These are phyloP conservation scores for Motacilla alba DNA, from an alignment of 2,113 vertebrate species.

Conservation along the genomic window DNA sequence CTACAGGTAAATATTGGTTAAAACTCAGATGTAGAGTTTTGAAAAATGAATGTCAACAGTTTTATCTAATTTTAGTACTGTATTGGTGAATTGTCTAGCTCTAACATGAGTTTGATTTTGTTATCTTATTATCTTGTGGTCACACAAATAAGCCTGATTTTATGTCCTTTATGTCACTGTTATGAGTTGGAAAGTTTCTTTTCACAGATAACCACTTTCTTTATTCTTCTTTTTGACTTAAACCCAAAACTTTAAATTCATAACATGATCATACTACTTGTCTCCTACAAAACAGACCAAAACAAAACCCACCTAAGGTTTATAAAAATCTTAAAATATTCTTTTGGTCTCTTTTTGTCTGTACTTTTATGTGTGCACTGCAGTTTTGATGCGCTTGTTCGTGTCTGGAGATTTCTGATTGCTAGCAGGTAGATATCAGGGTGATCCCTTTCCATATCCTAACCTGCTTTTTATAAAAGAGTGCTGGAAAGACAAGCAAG, in stretches of 20 bases:
- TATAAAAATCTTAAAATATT: not conserved
- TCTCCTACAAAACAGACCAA: not conserved
- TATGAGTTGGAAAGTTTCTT: not conserved
- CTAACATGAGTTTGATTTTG: not conserved
- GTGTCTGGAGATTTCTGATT: not conserved
- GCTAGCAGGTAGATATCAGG: accelerated
- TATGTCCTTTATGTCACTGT: not conserved
- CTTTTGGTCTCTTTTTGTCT: not conserved
- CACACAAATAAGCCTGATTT: not conserved
- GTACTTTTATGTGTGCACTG: not conserved
- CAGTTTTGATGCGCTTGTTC: not conserved
- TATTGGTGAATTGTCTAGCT: not conserved
- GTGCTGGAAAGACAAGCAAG: not conserved
- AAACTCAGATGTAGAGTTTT: not conserved
- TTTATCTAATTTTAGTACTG: not conserved
- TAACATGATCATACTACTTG: not conserved
- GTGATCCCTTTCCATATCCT: not conserved
- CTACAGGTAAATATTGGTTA: not conserved
- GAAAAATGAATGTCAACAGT: not conserved
- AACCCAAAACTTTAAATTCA: not conserved
- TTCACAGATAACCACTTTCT: not conserved
- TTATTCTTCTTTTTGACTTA: not conserved
- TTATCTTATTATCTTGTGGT: not conserved
- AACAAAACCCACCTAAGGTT: not conserved
- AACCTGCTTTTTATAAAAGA: not conserved